Evolutionary conservation across 2,888 invertebrate species (phyloP), one percentile per base, ranked within the genome.

Genomic region (Scaptodrosophila latifasciaeformis): DNA sequence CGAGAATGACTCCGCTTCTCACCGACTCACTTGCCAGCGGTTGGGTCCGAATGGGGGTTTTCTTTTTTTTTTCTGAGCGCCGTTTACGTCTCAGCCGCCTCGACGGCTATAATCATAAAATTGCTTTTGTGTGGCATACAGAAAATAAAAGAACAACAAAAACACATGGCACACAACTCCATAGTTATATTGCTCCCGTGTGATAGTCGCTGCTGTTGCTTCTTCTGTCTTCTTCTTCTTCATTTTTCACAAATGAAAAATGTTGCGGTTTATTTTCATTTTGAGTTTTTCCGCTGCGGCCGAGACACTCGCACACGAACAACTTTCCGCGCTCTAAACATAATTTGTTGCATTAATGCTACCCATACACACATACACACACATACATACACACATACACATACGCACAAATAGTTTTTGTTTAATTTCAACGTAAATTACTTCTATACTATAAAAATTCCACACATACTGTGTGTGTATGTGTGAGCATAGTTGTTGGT

Each of bases 71-170:
- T n/a, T n/a, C n/a, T n/a, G n/a, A n/a, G n/a, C n/a, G 21, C 10
- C 47, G 59, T 21, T 29, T 27, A 35, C 15, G 54, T 46, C 59
- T 75, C 59, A 59, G 49, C 70, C 60, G 70, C 70, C 78, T 71
- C 68, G 67, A 67, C 77, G 72, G 74, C 75, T 77, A 80, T 78
- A 80, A 82, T 83, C 82, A 82, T 79, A 78, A 83, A 83, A 83
- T 82, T 82, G 78, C 82, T 82, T 83, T 82, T 78, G 77, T 82
- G n/a, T n/a, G n/a, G n/a, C n/a, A n/a, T n/a, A n/a, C n/a, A n/a
- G n/a, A n/a, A n/a, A n/a, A n/a, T n/a, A n/a, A n/a, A n/a, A n/a
- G n/a, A n/a, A n/a, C n/a, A n/a, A n/a, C n/a, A n/a, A n/a, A n/a
- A n/a, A n/a, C n/a, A n/a, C n/a, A n/a, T n/a, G 82, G 75, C 74